Base-by-base conservation (phyloP, 2,888 invertebrate genomes). In the Bedellia somnulentella region DNA sequence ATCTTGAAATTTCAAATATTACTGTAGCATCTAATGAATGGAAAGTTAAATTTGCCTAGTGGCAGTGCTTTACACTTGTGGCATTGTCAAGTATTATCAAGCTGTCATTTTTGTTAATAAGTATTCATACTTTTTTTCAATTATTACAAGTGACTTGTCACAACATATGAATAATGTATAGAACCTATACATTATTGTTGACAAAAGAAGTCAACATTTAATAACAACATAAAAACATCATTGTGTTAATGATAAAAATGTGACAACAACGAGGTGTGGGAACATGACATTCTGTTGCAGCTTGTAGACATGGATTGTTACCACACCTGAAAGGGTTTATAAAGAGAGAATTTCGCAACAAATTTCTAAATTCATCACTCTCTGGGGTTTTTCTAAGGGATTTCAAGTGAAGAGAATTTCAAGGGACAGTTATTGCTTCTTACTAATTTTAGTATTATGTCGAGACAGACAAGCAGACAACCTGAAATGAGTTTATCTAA, bases 331-430 rank as follows among this genome's bases (percentile, higher is more conserved):
- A 60, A 60, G 51, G 33, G 32, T 39, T 43, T 40, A 42, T 48
- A 50, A 41, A 43, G 57, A 57, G 66, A 52, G 60, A 48, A 44
- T 51, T 53, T 44, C 35, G 46, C 57, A 58, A 50, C 44, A 35
- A 38, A 50, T 40, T 40, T 35, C 23, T 35, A 35, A 49, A 46
- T 35, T 43, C 43, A 35, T 47, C 52, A 59, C 64, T 67, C 70
- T 67, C 57, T 44, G 59, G 71, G 66, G 55, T 44, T 43, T 43
- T 44, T 39, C 43, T 56, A 52, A 43, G 59, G 71, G 71, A 68
- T 61, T 43, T 75, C 68, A 66, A 55, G 75, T 75, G 75, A 75
- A 75, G 75, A 73, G 75, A 67, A 45, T 36, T 30, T 31, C 18
- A 31, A 5, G 10, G 27, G 25, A 22, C 13, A 23, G 22, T 18